Base-by-base conservation (phyloP, 2,888 invertebrate species). In the Lacanobia oleracea region DNA sequence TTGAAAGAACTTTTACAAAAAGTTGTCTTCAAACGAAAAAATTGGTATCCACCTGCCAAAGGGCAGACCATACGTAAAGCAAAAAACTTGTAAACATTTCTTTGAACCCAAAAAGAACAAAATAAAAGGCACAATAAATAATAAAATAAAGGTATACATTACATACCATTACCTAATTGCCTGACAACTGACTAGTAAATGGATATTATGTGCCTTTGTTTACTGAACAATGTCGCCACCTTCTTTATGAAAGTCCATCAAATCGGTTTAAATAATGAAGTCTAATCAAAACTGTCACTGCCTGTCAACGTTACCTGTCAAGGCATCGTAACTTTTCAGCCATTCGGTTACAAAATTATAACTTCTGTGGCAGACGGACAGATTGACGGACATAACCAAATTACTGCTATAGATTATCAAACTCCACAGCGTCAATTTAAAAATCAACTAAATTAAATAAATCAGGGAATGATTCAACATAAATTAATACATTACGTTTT, bases 1-100 rank as follows among this genome's bases (percentile, higher is more conserved):
- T 67, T 73, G 21, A 53, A 45, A 59, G 0, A 51, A 59, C 59
- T 73, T 65, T 37, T 45, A 23, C 6, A 4, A 14, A 57, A 72
- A 72, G 66, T 73, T 73, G 7, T 60, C 27, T 18, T 67, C 45
- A 40, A 73, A 59, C 8, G 18, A 40, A 50, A 16, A 18, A 8
- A 14, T 27, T 27, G 18, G 54, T 54, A 18, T 18, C 18, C 59
- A 72, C 18, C n/a, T 37, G n/a, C 23, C 37, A 14, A 65, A 51
- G 37, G 16, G 23, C 33, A 51, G 43, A 57, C 10, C 50, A 51
- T 64, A 50, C 21, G 12, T n/a, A n/a, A 33, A 33, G 45, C 33
- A 21, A n/a, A 50, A 50, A 10, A 45, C 1, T 43, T 72, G 6
- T n/a, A 33, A 14, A 23, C 5, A 57, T 69, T 33, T 50, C 1